A percentile compares a stretch with the other conserved stretches of the same genome.
These are phyloP conservation scores for Trypoxylus dichotomus DNA, from an alignment of 1,140 invertebrate genomes.

Conservation along the genomic window DNA sequence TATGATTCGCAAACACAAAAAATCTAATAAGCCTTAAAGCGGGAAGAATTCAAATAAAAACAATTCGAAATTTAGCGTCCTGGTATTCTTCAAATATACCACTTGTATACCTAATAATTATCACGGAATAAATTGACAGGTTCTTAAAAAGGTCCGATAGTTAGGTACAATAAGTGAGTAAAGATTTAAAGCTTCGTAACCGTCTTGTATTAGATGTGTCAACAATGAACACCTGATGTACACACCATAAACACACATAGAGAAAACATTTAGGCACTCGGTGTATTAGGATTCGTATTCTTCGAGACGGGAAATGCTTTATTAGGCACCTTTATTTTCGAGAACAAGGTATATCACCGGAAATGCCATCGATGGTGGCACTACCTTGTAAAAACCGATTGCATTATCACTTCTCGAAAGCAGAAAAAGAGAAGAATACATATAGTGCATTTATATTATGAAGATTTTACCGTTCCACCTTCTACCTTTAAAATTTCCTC, in stretches of 20 bases:
- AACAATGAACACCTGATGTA: slow-evolving; percentile 2
- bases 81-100: neutral
- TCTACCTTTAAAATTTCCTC: neutral
- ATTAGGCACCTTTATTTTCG: neutral
- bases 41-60: neutral
- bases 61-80: neutral
- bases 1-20: neutral
- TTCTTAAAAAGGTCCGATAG: neutral
- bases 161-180: neutral
- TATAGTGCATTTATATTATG: neutral
- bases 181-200: slow-evolving; percentile 3
- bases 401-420: slow-evolving; percentile 2
- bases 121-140: neutral
- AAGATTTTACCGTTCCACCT: neutral
- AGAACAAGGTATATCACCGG: neutral
- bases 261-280: neutral
- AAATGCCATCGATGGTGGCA: neutral
- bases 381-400: neutral
- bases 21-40: neutral
- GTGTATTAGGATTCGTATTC: neutral
- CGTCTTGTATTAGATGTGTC: neutral
- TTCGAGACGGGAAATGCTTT: neutral
- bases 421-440: neutral
- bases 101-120: neutral
- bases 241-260: neutral